Evolutionary conservation across 2,888 invertebrate species (phyloP).

Genomic region (Orthosia gracilis): DNA sequence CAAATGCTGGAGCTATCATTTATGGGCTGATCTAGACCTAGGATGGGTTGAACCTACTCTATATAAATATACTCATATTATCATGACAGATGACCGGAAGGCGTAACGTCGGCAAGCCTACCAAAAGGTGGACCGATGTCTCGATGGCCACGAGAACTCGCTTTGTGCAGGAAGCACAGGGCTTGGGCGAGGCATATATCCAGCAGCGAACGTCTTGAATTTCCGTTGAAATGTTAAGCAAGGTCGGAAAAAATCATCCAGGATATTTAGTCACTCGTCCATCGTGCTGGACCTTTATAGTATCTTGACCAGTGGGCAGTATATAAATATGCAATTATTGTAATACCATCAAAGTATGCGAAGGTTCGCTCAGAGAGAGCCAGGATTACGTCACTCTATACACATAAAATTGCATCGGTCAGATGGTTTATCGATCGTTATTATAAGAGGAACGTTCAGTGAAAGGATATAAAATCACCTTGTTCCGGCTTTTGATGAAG

Average conservation of each 20-base stretch:
- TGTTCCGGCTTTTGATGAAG: constrained; percentile 36
- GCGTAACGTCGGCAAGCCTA: no score
- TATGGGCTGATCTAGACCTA: no score
- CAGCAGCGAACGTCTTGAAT: no score
- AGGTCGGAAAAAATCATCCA: neutral
- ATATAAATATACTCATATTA: no score
- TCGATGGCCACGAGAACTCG: no score
- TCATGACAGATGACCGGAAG: no score
- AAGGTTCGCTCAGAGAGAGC: constrained; percentile 28
- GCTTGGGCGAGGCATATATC: no score
- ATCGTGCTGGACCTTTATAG: neutral
- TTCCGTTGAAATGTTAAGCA: no score
- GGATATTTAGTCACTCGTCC: neutral
- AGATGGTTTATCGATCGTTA: constrained; percentile 22
- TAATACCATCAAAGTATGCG: constrained; percentile 35
- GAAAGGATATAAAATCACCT: constrained; percentile 41
- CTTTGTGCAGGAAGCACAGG: no score
- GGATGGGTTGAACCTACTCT: no score
- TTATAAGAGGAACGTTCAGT: constrained; percentile 26
- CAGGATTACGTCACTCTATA: constrained; percentile 37
- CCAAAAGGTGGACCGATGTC: no score
- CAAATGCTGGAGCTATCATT: no score
- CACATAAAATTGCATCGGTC: constrained; percentile 26
- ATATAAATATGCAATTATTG: constrained; percentile 34
- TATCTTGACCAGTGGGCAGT: neutral